phyloP scores from a whole-genome alignment of 1,140 invertebrate species.

The Gonatopus flavifemur region DNA sequence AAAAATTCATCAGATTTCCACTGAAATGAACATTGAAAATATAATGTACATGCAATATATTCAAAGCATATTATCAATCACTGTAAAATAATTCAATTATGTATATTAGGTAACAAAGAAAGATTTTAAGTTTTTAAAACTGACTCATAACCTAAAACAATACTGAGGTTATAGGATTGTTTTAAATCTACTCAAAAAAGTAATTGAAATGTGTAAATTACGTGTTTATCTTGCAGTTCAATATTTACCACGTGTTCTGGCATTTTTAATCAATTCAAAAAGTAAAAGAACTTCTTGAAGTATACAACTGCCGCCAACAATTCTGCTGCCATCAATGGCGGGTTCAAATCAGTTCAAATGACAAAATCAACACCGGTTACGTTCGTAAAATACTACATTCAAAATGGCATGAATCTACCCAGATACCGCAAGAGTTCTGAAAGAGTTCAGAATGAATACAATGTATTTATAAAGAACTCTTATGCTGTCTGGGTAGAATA shows the following conservation, averaged over 20 bases:
- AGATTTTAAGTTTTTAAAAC: slow-evolving; percentile 12
- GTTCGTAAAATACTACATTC: too few species aligned
- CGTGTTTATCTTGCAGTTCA: too few species aligned
- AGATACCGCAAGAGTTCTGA: too few species aligned
- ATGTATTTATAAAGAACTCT: too few species aligned
- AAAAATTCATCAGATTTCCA: background rate
- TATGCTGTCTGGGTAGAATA: too few species aligned
- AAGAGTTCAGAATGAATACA: too few species aligned
- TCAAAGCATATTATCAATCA: background rate
- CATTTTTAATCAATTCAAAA: slow-evolving; percentile 25
- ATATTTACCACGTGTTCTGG: slow-evolving; percentile 41
- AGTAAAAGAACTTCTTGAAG: background rate
- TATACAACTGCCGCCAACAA: slow-evolving; percentile 1
- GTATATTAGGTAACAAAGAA: background rate
- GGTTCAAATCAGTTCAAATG: too few species aligned
- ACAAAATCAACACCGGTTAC: too few species aligned
- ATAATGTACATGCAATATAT: background rate
- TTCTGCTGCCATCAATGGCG: slow-evolving; percentile 6
- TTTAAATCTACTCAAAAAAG: background rate
- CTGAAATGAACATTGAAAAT: background rate
- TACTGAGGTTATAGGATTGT: background rate
- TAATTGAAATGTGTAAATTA: too few species aligned
- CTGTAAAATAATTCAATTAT: background rate
- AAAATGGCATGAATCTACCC: too few species aligned
- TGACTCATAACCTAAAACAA: slow-evolving; percentile 21